phyloP scores from a whole-genome alignment of 2,888 invertebrate genomes.

The Antheraea yamamai region DNA sequence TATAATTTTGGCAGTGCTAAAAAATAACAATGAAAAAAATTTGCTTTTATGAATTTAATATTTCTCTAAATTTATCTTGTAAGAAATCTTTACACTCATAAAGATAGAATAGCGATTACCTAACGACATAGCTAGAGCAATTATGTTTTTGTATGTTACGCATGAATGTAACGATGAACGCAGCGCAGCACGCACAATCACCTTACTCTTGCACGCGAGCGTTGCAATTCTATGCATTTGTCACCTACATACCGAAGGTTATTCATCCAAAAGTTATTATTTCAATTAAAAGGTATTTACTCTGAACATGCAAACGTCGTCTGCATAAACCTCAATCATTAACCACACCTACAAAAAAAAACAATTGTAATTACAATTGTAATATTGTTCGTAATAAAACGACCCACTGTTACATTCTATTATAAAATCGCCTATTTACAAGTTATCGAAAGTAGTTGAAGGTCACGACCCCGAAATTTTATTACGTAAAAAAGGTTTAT shows the following conservation, averaged over 20 bases:
- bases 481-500: slow-evolving; percentile 20
- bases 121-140: neutral
- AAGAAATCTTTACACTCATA: neutral
- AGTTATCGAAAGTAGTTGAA: slow-evolving; percentile 46
- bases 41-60: neutral
- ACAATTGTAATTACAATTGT: slow-evolving; percentile 36
- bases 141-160: slow-evolving; percentile 9
- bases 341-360: slow-evolving; percentile 53
- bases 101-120: neutral
- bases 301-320: slow-evolving; percentile 36
- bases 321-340: slow-evolving; percentile 27
- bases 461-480: slow-evolving; percentile 37
- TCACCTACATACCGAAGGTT: slow-evolving; percentile 64
- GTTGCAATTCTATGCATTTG: slow-evolving; percentile 28
- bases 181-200: neutral
- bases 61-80: neutral
- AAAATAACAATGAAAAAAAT: too few relatives aligned
- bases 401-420: slow-evolving; percentile 53
- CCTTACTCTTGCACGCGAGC: neutral
- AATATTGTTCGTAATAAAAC: slow-evolving; percentile 29
- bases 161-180: neutral
- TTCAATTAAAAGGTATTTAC: slow-evolving; percentile 7
- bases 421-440: slow-evolving; percentile 54
- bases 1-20: too few relatives aligned
- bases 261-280: slow-evolving; percentile 18